A percentile compares a stretch with the other conserved stretches of the same genome.
Evolutionary conservation across 2,113 vertebrate species (phyloP).

Genomic region (Heptranchias perlo): DNA sequence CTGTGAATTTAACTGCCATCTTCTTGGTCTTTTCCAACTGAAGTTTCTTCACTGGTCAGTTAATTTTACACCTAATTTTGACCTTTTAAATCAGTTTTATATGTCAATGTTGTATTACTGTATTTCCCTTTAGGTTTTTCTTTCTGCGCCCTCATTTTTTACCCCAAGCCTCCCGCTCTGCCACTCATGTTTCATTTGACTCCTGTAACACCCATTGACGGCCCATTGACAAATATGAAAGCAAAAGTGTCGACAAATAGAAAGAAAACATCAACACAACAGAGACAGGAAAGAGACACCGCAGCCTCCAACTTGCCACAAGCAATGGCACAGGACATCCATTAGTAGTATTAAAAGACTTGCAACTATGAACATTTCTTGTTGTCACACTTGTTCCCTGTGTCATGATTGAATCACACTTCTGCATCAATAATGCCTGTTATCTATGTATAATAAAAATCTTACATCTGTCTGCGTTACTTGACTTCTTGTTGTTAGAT

Average conservation of each 20-base stretch:
- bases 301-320: too few relatives aligned
- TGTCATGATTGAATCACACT: background rate
- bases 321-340: too few relatives aligned
- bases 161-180: background rate
- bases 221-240: background rate
- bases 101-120: background rate
- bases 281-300: too few relatives aligned
- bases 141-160: background rate
- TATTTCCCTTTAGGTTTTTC: background rate
- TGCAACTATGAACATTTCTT: background rate
- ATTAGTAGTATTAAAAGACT: background rate
- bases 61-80: background rate
- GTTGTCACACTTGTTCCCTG: background rate
- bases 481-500: background rate
- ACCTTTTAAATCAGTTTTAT: background rate
- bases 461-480: background rate
- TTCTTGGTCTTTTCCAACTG: background rate
- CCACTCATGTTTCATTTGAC: background rate
- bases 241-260: background rate
- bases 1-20: background rate
- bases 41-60: background rate
- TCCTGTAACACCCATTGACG: background rate
- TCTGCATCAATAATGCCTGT: background rate
- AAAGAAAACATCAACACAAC: background rate
- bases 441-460: background rate